These are phyloP conservation scores for Tokudaia muenninki DNA, from an alignment of 2,797 vertebrate genomes.

Conservation along the genomic window DNA sequence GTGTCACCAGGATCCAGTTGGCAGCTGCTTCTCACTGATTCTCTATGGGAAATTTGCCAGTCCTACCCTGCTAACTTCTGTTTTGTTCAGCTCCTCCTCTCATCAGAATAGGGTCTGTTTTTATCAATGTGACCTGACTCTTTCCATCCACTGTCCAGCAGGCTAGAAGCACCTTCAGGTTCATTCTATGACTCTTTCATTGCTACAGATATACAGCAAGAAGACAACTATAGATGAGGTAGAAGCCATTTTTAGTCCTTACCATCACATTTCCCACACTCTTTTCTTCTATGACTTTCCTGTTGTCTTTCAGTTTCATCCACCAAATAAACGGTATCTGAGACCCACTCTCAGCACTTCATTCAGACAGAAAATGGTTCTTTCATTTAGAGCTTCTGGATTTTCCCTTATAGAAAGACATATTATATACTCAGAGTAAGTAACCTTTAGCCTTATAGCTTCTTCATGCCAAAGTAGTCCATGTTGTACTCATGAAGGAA, in stretches of 20 bases:
- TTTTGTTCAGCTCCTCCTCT: not conserved
- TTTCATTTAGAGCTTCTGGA: not conserved
- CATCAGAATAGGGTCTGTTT: not conserved
- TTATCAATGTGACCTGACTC: not conserved
- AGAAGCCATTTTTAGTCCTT: constrained; percentile 50
- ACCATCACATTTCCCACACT: not conserved
- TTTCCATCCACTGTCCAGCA: not conserved
- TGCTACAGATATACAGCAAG: constrained; percentile 8
- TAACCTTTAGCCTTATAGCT: not conserved
- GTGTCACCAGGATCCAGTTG: not conserved
- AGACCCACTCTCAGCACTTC: not conserved
- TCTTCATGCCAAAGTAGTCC: not conserved
- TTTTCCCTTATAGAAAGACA: not conserved
- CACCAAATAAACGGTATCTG: not conserved
- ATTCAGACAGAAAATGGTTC: not conserved
- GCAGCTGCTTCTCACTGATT: not conserved
- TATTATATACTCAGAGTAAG: not conserved
- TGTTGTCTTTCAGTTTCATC: not conserved
- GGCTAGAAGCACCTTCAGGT: not conserved
- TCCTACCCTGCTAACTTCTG: not conserved
- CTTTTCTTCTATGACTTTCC: constrained; percentile 45
- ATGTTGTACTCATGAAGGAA: not conserved
- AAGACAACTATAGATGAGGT: constrained; percentile 57
- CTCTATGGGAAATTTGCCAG: not conserved
- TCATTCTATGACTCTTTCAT: not conserved